Evolutionary conservation across 2,113 vertebrate genomes (phyloP).

Genomic region (Cromileptes altivelis): DNA sequence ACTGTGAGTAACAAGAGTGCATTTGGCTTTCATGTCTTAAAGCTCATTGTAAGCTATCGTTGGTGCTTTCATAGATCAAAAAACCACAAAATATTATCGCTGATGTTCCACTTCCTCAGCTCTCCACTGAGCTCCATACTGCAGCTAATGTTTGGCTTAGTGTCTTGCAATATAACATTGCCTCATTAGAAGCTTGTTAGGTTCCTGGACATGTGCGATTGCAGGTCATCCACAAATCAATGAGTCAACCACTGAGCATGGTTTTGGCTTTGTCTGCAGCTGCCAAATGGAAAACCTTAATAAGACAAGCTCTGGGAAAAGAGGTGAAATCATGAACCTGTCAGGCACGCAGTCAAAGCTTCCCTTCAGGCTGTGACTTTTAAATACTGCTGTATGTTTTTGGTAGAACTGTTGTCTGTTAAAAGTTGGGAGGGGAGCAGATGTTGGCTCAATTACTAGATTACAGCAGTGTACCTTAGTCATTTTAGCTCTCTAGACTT

Average conservation of each 20-base stretch:
- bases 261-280: conserved; percentile 39
- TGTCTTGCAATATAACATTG: not conserved
- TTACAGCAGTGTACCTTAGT: not conserved
- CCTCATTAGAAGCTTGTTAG: conserved; percentile 25
- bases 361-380: conserved; percentile 2
- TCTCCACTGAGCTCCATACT: not conserved
- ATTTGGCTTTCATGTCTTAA: conserved; percentile 17
- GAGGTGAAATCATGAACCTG: conserved; percentile 37
- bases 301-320: conserved; percentile 19
- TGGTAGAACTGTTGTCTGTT: conserved; percentile 11
- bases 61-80: not conserved
- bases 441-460: not conserved
- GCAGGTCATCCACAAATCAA: conserved; percentile 32
- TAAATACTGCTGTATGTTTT: conserved; percentile 25
- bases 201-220: conserved; percentile 28
- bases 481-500: not conserved
- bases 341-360: not conserved
- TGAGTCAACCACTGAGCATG: conserved; percentile 12
- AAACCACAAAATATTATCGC: not conserved
- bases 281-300: conserved; percentile 42
- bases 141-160: not conserved
- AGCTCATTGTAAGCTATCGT: not conserved
- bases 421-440: not conserved
- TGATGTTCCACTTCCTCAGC: conserved; percentile 11
- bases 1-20: not conserved